Conservation (phyloP, 35 echinoderm and acorn worm species). For the Heliocidaris tuberculata region DNA sequence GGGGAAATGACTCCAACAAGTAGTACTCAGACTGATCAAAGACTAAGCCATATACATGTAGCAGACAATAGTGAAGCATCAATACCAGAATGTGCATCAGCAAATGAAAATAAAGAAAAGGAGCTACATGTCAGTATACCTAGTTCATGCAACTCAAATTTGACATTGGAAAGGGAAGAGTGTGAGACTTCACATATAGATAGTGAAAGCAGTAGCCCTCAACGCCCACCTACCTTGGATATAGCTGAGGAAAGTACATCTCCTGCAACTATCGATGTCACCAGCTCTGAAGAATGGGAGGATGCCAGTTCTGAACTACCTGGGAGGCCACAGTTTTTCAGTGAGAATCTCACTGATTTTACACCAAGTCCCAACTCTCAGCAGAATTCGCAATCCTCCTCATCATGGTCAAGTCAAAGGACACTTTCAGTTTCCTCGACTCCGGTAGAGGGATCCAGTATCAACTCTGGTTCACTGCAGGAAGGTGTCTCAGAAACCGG, state of each 20-base stretch:
- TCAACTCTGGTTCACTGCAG: neutral
- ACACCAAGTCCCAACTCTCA: conserved; percentile 34
- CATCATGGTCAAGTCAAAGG: conserved; percentile 10
- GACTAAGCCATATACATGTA: neutral
- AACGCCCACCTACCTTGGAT: neutral
- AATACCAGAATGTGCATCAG: no score
- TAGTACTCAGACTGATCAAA: neutral
- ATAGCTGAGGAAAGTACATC: neutral
- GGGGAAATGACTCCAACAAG: neutral
- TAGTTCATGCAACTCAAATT: neutral
- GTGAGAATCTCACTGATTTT: conserved; percentile 42
- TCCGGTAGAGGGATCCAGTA: conserved; percentile 25
- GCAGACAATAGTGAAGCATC: no score
- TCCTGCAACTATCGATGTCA: conserved; percentile 72
- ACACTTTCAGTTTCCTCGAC: neutral
- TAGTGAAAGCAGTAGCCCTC: neutral
- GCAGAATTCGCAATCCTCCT: conserved; percentile 41
- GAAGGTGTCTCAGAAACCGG: neutral
- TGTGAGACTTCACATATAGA: neutral
- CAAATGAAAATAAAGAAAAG: neutral
- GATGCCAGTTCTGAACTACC: neutral
- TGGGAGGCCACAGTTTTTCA: conserved; percentile 52
- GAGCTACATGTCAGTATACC: neutral
- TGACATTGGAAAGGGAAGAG: neutral
- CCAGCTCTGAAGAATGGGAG: conserved; percentile 52